Evolutionary conservation across 2,888 invertebrate genomes (phyloP), one percentile per base, ranked within the genome.

Genomic region (Pheosia tremula): DNA sequence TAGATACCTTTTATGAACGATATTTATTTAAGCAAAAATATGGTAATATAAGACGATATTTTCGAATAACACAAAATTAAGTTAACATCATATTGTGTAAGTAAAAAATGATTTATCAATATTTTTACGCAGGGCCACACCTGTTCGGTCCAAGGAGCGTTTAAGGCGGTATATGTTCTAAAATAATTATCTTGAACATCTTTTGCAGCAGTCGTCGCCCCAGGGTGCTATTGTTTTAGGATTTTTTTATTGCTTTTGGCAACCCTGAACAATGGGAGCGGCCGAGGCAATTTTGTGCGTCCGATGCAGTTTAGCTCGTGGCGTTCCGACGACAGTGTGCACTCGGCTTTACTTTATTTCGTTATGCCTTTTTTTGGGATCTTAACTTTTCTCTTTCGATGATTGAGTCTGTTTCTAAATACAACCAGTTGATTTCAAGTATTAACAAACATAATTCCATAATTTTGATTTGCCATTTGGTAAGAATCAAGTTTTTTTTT

Each of bases 221-320:
- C 84, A 78, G 93, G 93, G 90, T 87, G 88, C 91, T 90, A 93
- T 93, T 93, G 93, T 93, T 87, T 93, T 93, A 89, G 90, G 79
- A 80, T 75, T 92, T 75, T 91, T 93, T 93, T 93, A 89, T 91
- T 90, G 86, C 88, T 89, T 88, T 85, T 88, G 84, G 88, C 90
- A 88, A 88, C 88, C 88, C 86, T 74, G 86, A 90, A 93, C 93
- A 93, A 93, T 93, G 91, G 93, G 79, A 78, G 75, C 79, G 79
- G 84, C 82, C 82, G 80, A 80, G 89, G 86, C 85, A 85, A 89
- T 87, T 84, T 85, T 75, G 83, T 80, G 78, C 83, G 82, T 80
- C 82, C 80, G 84, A 83, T 83, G 81, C 84, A 74, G 77, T 78
- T 77, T 83, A 77, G 83, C 85, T 81, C 74, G 78, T 81, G 82